Evolutionary conservation across 2,797 vertebrate genomes (phyloP).

Genomic region (Melanotaenia nigrans): DNA sequence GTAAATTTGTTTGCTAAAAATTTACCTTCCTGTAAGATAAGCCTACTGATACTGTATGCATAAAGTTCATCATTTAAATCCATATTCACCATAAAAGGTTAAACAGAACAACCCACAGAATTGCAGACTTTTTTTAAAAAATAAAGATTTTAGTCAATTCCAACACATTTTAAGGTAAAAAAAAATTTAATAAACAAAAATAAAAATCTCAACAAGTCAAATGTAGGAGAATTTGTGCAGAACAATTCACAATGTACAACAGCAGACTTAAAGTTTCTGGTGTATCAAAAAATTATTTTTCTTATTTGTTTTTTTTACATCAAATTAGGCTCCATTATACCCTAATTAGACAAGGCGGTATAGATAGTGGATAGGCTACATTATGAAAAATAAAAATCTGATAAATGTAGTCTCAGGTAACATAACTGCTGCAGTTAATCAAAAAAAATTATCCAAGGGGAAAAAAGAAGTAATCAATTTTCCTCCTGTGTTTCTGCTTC

Average conservation of each 20-base stretch:
- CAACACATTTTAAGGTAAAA: neutral
- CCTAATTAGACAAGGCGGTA: too few species aligned
- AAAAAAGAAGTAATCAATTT: neutral
- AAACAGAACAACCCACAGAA: neutral
- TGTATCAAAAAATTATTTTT: neutral
- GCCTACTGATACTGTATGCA: neutral
- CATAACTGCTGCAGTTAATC: neutral
- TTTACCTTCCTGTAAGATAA: too few species aligned
- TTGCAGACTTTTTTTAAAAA: neutral
- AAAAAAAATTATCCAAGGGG: neutral
- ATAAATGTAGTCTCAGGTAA: neutral
- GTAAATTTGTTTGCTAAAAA: neutral
- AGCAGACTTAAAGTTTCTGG: neutral
- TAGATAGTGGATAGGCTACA: neutral
- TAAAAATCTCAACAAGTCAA: neutral
- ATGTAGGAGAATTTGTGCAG: neutral
- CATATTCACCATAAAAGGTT: neutral
- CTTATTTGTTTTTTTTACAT: neutral
- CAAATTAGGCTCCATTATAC: neutral
- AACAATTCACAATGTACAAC: neutral
- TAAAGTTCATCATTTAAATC: neutral
- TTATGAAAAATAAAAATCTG: neutral
- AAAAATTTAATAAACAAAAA: too few species aligned
- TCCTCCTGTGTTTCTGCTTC: neutral
- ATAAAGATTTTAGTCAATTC: neutral